Conservation (phyloP, 2,113 vertebrate genomes). For the Sardina pilchardus region DNA sequence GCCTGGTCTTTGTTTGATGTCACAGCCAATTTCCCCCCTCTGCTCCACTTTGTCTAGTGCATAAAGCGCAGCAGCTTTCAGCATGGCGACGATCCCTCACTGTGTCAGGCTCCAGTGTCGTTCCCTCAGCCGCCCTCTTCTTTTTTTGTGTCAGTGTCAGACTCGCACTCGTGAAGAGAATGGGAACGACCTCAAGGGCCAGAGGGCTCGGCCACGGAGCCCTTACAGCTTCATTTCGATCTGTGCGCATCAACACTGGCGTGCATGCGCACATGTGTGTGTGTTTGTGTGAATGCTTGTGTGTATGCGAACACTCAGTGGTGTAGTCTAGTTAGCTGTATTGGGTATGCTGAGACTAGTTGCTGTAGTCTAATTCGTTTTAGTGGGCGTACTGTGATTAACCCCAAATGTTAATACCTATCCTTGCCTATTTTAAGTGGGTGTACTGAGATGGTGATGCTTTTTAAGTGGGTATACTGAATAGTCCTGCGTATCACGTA, state of each 20-base stretch:
- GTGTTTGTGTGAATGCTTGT: background rate
- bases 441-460: no score
- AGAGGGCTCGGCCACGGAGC: background rate
- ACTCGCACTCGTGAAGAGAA: background rate
- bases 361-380: no score
- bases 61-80: slow-evolving; percentile 21
- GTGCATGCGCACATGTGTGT: background rate
- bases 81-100: slow-evolving; percentile 25
- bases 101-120: slow-evolving; percentile 20
- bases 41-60: slow-evolving; percentile 42
- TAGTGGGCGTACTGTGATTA: no score
- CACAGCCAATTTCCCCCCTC: slow-evolving; percentile 40
- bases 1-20: slow-evolving; percentile 38
- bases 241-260: no score
- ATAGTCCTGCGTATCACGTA: no score
- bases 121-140: background rate
- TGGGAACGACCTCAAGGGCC: background rate
- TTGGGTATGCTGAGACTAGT: no score
- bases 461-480: no score
- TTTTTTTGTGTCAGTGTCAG: background rate
- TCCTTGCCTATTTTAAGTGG: no score
- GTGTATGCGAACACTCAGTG: background rate
- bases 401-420: no score
- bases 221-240: background rate
- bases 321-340: no score